Conservation (phyloP, 2,888 invertebrate genomes). For the Drosophila colorata region DNA sequence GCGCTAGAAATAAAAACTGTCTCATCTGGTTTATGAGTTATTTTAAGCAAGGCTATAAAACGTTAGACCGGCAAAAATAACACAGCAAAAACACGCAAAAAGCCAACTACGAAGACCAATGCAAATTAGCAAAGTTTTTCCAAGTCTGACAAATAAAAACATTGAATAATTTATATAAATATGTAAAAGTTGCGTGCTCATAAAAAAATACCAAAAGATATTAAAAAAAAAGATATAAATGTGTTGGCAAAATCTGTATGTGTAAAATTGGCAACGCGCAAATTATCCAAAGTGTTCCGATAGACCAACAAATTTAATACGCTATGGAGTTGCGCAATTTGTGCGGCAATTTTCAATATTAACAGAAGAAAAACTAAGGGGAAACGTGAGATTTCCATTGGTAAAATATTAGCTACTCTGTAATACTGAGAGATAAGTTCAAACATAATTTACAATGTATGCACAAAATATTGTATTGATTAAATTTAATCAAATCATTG, state of each 20-base stretch:
- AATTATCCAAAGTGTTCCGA: constrained; percentile 34
- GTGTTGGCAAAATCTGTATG: constrained; percentile 9
- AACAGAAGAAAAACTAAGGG: constrained; percentile 11
- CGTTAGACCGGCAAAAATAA: constrained; percentile 8
- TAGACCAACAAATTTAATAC: constrained; percentile 37
- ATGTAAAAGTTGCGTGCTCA: constrained; percentile 18
- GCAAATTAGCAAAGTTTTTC: constrained; percentile 44
- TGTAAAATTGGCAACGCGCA: constrained; percentile 34
- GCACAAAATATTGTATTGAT: neutral
- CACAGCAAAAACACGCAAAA: neutral
- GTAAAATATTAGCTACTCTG: constrained; percentile 28
- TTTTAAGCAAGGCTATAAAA: constrained; percentile 53
- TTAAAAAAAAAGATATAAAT: constrained; percentile 19
- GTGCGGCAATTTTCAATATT: constrained; percentile 38
- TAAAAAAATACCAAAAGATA: constrained; percentile 12
- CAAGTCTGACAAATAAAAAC: constrained; percentile 16
- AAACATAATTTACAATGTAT: neutral
- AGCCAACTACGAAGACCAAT: constrained; percentile 7
- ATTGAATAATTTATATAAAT: constrained; percentile 20
- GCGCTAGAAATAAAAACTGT: constrained; percentile 56
- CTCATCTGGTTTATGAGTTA: constrained; percentile 66
- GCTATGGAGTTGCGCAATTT: constrained; percentile 50
- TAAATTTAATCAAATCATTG: neutral
- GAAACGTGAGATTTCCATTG: too few species aligned
- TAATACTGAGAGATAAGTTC: neutral